Evolutionary conservation across 92 coral and sea anemone species (phyloP), one percentile per base, ranked within the genome.

Genomic region (Metridium senile): DNA sequence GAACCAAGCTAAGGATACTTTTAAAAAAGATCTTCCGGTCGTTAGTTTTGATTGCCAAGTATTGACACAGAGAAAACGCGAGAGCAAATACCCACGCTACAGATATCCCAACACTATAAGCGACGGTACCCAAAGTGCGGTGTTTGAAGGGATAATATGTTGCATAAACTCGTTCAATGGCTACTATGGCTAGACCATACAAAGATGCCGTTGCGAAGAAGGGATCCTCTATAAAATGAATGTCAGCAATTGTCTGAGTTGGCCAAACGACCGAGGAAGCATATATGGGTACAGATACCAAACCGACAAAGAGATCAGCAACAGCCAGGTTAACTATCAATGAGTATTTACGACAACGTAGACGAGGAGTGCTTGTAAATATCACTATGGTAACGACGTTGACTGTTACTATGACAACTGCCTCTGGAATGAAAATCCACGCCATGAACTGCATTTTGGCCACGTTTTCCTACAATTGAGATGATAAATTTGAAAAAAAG

Each of bases 231-330:
- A 19, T 54, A 9, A 4, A 9, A 21, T 9, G 17, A 16, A 54
- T 16, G 23, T 16, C 4, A 2, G 13, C 4, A 19, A 20, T 4
- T 6, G 4, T 16, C n/a, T n/a, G n/a, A n/a, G 23, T 21, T n/a
- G n/a, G 2, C 17, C 25, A 2, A 16, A 9, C 61, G 17, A 16
- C 4, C 13, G 6, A 6, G 61, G 4, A 10, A 54, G 23, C 23
- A 54, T 9, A 54, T 19, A 54, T 54, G 49, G 61, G 61, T 20
- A 54, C 61, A 16, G 61, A 10, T 20, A 54, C 25, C 61, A 54
- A 21, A 16, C 61, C 61, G 4, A 54, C 61, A 54, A 54, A 54
- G 61, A 54, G 61, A 54, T 54, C 61, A 54, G 61, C 61, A 16
- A 54, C 61, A 54, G 13, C 61, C 13, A 10, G 61, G n/a, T 21